Evolutionary conservation across 2,113 vertebrate species (phyloP).

Genomic region (Dryoscopus gambensis): DNA sequence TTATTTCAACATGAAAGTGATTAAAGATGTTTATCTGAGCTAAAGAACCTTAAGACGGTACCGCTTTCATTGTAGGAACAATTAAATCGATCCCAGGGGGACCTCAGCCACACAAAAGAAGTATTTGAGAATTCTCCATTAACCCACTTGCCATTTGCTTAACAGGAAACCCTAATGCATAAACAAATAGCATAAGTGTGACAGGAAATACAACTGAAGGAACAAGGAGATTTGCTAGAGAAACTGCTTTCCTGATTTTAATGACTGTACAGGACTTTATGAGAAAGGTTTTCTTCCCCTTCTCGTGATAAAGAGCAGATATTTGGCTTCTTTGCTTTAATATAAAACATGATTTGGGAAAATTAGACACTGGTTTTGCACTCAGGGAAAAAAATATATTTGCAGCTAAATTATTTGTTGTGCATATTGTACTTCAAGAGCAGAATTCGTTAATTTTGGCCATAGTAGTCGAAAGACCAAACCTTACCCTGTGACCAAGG

Average conservation of each 20-base stretch:
- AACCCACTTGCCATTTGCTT: conserved; percentile 56
- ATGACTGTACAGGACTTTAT: neutral
- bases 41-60: conserved; percentile 55
- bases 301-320: conserved; percentile 17
- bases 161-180: conserved; percentile 42
- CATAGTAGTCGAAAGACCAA: neutral
- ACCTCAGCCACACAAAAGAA: conserved; percentile 54
- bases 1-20: conserved; percentile 75
- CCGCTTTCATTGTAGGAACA: conserved; percentile 61
- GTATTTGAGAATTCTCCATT: conserved; percentile 60
- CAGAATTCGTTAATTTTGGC: neutral
- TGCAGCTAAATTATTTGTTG: neutral
- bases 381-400: neutral
- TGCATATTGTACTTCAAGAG: neutral
- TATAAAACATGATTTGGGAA: neutral
- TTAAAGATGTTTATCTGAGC: conserved; percentile 75
- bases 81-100: conserved; percentile 61
- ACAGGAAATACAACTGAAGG: conserved; percentile 59
- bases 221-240: conserved; percentile 11
- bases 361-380: neutral
- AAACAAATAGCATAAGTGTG: conserved; percentile 58
- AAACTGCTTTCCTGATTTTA: conserved; percentile 22
- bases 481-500: neutral
- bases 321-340: conserved; percentile 13
- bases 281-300: neutral